Base-by-base conservation (phyloP, 2,797 vertebrate genomes). In the Buphagus erythrorhynchus region DNA sequence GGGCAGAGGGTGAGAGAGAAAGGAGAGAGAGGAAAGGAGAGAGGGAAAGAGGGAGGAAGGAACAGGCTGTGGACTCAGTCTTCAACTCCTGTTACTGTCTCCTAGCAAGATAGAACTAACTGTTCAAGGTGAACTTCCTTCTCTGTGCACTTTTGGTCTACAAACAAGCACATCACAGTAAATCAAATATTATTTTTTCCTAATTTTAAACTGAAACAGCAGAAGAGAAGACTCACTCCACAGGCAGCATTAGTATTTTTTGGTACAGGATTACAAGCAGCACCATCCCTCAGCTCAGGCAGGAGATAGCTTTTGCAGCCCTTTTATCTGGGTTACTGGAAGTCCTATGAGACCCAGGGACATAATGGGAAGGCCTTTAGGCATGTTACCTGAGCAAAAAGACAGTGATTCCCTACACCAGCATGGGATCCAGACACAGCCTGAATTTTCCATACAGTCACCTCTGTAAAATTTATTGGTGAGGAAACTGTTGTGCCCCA, bases 1-100 rank as follows among this genome's bases (percentile, higher is more conserved):
- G 13, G 19, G 59, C 28, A 17, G 26, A 69, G 20, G 13, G 7
- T 7, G 18, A 52, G 51, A 52, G 51, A 31, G 29, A 52, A 18
- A 15, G 21, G 48, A 25, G 46, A 49, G 3, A 1, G 15, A 51
- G 49, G 5, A 16, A 51, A 18, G 18, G 17, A 52, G 51, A 35
- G 63, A 35, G 4, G 5, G 18, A 33, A 26, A 16, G 8, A 35
- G 17, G 3, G 11, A 55, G 6, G 11, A 13, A 68, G 4, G 11
- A 35, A 15, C 0, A 2, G 35, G 4, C 9, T 33, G 35, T 3
- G 2, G 7, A 48, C 13, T 79, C 72, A 11, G 19, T 5, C 51
- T 46, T 62, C 26, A 18, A 4, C 20, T 74, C 16, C 4, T 28
- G 13, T n/a, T 40, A 14, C 10, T 35, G 11, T 9, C 19, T 72